These are phyloP conservation scores for Otolemur crassicaudatus DNA, from an alignment of 2,797 vertebrate genomes.

Conservation along the genomic window DNA sequence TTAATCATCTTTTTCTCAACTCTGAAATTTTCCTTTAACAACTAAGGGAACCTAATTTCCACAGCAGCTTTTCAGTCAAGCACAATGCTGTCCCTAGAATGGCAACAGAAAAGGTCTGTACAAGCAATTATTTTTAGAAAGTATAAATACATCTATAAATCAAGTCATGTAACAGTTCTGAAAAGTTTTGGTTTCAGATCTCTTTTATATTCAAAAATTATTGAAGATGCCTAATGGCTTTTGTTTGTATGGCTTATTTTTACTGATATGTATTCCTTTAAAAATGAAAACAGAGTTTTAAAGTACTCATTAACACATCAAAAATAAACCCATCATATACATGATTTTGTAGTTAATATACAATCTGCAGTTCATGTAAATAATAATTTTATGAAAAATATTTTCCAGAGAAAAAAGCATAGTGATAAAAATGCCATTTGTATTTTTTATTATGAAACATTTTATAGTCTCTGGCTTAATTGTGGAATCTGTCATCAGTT, in stretches of 20 bases:
- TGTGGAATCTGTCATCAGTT: neutral
- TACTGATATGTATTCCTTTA: neutral
- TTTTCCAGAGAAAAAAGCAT: constrained; percentile 11
- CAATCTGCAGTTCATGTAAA: neutral
- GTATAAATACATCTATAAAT: neutral
- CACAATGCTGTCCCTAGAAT: neutral
- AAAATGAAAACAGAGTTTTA: neutral
- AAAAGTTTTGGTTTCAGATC: neutral
- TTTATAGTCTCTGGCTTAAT: neutral
- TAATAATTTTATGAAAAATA: neutral
- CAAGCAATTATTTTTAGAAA: neutral
- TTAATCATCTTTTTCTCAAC: neutral
- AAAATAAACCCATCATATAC: neutral
- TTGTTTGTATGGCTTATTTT: neutral
- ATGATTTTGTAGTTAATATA: neutral
- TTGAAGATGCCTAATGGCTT: neutral
- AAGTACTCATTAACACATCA: neutral
- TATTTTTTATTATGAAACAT: constrained; percentile 26
- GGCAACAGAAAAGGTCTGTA: neutral
- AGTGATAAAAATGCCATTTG: neutral
- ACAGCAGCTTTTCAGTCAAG: neutral
- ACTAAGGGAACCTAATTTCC: neutral
- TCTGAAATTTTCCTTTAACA: neutral
- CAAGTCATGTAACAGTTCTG: neutral
- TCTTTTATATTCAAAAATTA: neutral